Evolutionary conservation across 2,113 vertebrate species (phyloP).

Genomic region (Parotia lawesii): DNA sequence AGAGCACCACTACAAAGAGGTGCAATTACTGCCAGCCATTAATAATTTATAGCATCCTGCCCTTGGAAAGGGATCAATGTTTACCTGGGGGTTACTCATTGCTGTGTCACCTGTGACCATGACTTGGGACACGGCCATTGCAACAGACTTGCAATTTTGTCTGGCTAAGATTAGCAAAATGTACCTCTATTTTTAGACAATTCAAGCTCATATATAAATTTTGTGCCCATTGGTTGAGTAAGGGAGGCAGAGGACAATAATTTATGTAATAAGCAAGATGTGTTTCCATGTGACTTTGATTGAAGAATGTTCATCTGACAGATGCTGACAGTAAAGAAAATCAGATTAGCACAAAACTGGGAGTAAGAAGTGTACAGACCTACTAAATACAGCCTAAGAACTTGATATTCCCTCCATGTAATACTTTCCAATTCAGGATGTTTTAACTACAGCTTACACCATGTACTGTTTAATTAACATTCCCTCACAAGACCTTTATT

Average conservation of each 20-base stretch:
- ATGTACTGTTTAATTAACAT: conserved; percentile 39
- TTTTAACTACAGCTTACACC: conserved; percentile 24
- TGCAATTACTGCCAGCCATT: background rate
- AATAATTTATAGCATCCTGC: background rate
- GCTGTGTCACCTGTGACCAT: background rate
- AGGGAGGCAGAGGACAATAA: background rate
- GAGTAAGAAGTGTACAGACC: background rate
- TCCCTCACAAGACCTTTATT: conserved; percentile 49
- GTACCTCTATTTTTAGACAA: background rate
- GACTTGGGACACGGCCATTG: background rate
- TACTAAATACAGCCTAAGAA: conserved; percentile 44
- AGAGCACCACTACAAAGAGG: background rate
- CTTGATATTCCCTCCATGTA: background rate
- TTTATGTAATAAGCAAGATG: background rate
- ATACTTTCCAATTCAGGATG: conserved; percentile 31
- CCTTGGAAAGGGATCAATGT: background rate
- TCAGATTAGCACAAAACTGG: conserved; percentile 39
- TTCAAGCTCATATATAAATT: background rate
- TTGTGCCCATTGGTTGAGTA: background rate
- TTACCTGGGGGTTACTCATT: background rate
- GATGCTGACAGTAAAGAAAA: conserved; percentile 11
- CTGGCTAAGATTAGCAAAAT: background rate
- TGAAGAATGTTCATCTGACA: background rate
- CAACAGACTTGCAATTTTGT: background rate
- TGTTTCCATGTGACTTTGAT: background rate